Evolutionary conservation across 2,797 vertebrate species (phyloP).

Genomic region (Phalloptychus januarius): DNA sequence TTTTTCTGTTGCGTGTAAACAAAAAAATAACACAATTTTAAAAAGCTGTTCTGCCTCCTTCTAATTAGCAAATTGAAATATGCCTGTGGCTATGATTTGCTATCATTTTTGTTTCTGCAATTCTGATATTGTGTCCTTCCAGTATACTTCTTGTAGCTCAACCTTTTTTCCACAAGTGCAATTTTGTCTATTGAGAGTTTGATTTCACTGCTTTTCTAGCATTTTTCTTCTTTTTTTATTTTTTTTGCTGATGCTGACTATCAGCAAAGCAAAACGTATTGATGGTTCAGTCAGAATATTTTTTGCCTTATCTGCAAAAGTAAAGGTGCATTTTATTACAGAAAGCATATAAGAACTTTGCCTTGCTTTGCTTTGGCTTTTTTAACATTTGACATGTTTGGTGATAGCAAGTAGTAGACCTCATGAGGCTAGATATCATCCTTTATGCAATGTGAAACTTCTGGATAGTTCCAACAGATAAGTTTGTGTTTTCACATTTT

Average conservation of each 20-base stretch:
- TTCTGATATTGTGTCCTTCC: background rate
- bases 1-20: no score
- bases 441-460: background rate
- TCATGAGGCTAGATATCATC: background rate
- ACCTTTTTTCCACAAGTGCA: background rate
- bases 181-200: background rate
- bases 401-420: background rate
- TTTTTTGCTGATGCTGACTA: constrained; percentile 43
- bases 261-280: constrained; percentile 38
- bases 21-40: no score
- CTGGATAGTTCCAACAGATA: background rate
- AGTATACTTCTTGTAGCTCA: background rate
- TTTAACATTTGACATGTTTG: background rate
- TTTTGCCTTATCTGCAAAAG: constrained; percentile 20
- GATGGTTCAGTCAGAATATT: background rate
- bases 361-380: no score
- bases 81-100: no score
- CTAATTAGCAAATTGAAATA: no score
- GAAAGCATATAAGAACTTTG: no score
- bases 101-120: background rate
- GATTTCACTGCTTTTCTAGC: background rate
- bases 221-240: background rate
- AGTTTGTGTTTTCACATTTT: background rate
- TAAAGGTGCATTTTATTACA: background rate
- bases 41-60: no score